Base-by-base conservation (phyloP, 2,113 vertebrate genomes). In the Myotis brandtii region DNA sequence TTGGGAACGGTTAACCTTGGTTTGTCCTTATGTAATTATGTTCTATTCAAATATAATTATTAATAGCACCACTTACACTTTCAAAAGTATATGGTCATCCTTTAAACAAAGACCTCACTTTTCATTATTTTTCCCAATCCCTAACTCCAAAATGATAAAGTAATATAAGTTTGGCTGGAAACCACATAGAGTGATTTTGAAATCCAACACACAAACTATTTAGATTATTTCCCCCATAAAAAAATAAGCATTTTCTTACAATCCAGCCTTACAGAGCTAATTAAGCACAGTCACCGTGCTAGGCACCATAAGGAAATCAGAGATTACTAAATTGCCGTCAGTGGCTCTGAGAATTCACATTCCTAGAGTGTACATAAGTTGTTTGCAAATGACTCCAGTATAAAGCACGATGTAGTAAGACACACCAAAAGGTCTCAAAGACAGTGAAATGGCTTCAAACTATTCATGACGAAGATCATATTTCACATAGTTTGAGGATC, bases 31-130 rank as follows among this genome's bases (percentile, higher is more conserved):
- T 66, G 21, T 37, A 64, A 64, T 46, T 83, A 64, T 32, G 27
- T 64, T 46, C 52, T 94, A 17, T 88, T 88, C 25, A 21, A 81
- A 50, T 7, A 14, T 67, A 76, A 75, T 77, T 95, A 77, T 87
- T 81, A 73, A 88, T 50, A 93, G 10, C 12, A 56, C 20, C 21
- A 17, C 79, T 92, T 94, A 85, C 11, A 64, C n/a, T 97, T 86
- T 81, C 27, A 64, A 88, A 94, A 64, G 2, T 79, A 4, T 69
- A 54, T 54, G 9, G 17, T 54, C 72, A 48, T 70, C 21, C 23
- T 88, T 27, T 64, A 90, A 89, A 52, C 43, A 70, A 94, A 83
- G 30, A 48, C 14, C 13, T 21, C 48, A n/a, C 40, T 93, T 3
- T 70, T 92, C 43, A 62, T 91, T 87, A 25, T 72, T 59, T 67